These are phyloP conservation scores for Sialis lutaria DNA, from an alignment of 2,888 invertebrate species.

Conservation along the genomic window DNA sequence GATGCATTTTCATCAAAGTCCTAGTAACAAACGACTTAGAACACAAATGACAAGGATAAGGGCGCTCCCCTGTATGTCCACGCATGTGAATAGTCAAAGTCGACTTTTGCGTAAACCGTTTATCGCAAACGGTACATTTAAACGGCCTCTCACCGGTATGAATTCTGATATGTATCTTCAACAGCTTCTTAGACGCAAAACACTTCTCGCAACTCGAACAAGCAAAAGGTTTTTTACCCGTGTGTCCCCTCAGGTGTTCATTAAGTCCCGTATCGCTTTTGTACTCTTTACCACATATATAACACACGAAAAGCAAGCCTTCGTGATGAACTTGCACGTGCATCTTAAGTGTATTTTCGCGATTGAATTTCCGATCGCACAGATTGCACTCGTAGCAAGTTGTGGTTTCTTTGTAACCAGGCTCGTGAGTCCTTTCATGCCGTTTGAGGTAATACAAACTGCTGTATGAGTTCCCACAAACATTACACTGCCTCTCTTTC, in stretches of 20 bases:
- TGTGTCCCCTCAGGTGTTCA: slow-evolving; percentile 23
- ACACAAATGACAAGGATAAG: slow-evolving; percentile 4
- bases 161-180: slow-evolving; percentile 4
- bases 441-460: slow-evolving; percentile 26
- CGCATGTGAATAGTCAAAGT: slow-evolving; percentile 34
- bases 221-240: slow-evolving; percentile 18
- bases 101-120: slow-evolving; percentile 34
- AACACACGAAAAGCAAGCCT: slow-evolving; percentile 11
- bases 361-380: slow-evolving; percentile 6
- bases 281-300: slow-evolving; percentile 11
- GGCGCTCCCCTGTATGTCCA: slow-evolving; percentile 18
- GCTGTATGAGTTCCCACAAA: slow-evolving; percentile 25
- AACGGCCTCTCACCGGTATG: slow-evolving; percentile 6
- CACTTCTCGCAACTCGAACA: slow-evolving; percentile 6
- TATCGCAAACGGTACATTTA: slow-evolving; percentile 4
- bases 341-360: not conserved
- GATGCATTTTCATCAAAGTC: slow-evolving; percentile 36
- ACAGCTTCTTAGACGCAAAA: slow-evolving; percentile 1
- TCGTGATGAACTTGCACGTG: not conserved
- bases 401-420: slow-evolving; percentile 7
- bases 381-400: slow-evolving; percentile 7
- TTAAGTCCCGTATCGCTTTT: slow-evolving; percentile 4
- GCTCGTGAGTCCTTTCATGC: slow-evolving; percentile 11
- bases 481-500: slow-evolving; percentile 14
- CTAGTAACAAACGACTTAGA: slow-evolving; percentile 20